Evolutionary conservation across 2,113 vertebrate species (phyloP).

Genomic region (Muntiacus reevesi): DNA sequence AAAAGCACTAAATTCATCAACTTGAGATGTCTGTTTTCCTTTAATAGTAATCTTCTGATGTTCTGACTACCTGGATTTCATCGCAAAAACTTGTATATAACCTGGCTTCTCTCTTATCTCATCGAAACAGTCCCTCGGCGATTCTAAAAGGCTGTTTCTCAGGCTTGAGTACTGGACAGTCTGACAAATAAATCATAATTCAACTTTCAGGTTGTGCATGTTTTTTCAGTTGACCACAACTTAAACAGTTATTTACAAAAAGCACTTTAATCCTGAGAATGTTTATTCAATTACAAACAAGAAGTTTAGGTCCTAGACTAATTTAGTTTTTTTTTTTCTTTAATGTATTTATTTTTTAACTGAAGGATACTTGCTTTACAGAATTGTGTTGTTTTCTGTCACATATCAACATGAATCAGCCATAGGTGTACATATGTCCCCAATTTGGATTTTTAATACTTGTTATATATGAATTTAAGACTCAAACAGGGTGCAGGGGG

Average conservation of each 20-base stretch:
- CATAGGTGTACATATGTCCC: background rate
- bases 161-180: background rate
- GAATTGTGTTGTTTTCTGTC: background rate
- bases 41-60: background rate
- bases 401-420: background rate
- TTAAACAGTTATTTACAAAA: background rate
- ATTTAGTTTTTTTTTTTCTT: background rate
- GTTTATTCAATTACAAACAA: background rate
- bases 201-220: rapidly evolving
- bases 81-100: background rate
- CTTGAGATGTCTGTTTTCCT: background rate
- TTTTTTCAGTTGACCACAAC: background rate
- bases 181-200: background rate
- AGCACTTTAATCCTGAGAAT: background rate
- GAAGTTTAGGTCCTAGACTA: background rate
- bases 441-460: background rate
- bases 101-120: background rate
- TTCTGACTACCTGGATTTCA: background rate
- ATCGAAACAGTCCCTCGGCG: rapidly evolving
- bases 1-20: background rate
- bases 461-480: background rate
- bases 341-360: background rate
- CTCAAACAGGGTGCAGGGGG: background rate
- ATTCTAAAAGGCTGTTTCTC: background rate
- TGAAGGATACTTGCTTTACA: background rate